Evolutionary conservation across 1,140 invertebrate genomes (phyloP), one percentile per base, ranked within the genome.

Genomic region (Musca vetustissima): DNA sequence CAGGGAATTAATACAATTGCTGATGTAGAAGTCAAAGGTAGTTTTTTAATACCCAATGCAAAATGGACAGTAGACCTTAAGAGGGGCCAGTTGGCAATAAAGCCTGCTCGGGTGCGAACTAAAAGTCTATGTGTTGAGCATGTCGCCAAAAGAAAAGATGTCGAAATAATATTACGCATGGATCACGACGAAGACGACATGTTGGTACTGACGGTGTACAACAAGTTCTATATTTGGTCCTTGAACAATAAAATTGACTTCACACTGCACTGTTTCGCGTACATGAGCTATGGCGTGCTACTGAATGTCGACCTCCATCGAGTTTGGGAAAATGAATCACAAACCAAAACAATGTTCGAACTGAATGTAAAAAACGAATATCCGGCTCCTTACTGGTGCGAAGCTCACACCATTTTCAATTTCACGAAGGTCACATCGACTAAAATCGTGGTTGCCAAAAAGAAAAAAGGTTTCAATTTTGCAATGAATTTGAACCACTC

Each of bases 341-440:
- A 59, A 17, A 70, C 53, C 2, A 73, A 76, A 69, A 70, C 73
- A 7, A 72, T 83, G 53, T 75, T 73, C 67, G 67, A 78, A 71
- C 7, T 85, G 7, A 74, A 76, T 66, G 50, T 76, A 4, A 59
- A 79, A 7, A 76, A 74, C 25, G 78, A 83, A 13, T 76, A 75
- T 14, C 74, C 83, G 3, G 83, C 83, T 14, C 75, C 82, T 64
- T 86, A 85, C 72, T 85, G 83, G 83, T 85, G 85, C 69, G 77
- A 83, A 73, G 82, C 74, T 19, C 75, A 81, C 66, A 77, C 73
- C 3, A 71, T 76, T 8, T 72, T 69, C 4, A 59, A 75, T 65
- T 79, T 80, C 65, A 28, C 75, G 61, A 19, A 73, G 13, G 64
- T 80, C 13, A 14, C 50, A 36, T 69, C 73, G 3, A 22, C 53